Conservation (phyloP, 2,113 vertebrate genomes). For the Amia ocellicauda region DNA sequence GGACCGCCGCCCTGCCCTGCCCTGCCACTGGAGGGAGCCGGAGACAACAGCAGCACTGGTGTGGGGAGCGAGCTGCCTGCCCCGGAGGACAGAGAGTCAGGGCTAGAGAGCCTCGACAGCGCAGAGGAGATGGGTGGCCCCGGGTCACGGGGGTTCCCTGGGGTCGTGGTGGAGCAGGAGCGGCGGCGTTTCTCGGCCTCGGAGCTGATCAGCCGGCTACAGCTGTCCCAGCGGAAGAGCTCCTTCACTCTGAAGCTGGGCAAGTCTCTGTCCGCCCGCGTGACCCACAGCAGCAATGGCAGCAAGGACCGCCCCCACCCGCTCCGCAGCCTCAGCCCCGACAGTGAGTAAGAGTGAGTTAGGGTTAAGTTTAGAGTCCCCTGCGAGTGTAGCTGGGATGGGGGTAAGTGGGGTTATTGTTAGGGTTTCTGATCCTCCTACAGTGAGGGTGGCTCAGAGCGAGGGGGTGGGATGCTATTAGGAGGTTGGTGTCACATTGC, state of each 20-base stretch:
- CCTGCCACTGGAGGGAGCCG: background rate
- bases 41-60: slow-evolving; percentile 50
- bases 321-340: slow-evolving; percentile 44
- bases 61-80: slow-evolving; percentile 23
- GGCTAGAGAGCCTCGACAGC: slow-evolving; percentile 23
- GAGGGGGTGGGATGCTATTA: too few species aligned
- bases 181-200: slow-evolving; percentile 84
- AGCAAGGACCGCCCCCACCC: slow-evolving; percentile 53
- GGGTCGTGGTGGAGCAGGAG: slow-evolving; percentile 60
- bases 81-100: slow-evolving; percentile 19
- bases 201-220: slow-evolving; percentile 80
- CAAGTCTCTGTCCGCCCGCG: slow-evolving; percentile 72
- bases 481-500: too few species aligned
- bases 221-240: slow-evolving; percentile 74
- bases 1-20: background rate
- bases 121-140: slow-evolving; percentile 12
- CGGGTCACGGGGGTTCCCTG: slow-evolving; percentile 20
- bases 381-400: too few species aligned
- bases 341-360: slow-evolving; percentile 39
- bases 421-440: too few species aligned
- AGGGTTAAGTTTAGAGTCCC: too few species aligned
- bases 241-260: slow-evolving; percentile 77
- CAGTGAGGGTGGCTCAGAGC: too few species aligned
- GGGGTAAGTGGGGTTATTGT: too few species aligned
- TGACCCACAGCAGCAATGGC: slow-evolving; percentile 52